These are phyloP conservation scores for Tachysurus fulvidraco DNA, from an alignment of 2,113 vertebrate species.

Conservation along the genomic window DNA sequence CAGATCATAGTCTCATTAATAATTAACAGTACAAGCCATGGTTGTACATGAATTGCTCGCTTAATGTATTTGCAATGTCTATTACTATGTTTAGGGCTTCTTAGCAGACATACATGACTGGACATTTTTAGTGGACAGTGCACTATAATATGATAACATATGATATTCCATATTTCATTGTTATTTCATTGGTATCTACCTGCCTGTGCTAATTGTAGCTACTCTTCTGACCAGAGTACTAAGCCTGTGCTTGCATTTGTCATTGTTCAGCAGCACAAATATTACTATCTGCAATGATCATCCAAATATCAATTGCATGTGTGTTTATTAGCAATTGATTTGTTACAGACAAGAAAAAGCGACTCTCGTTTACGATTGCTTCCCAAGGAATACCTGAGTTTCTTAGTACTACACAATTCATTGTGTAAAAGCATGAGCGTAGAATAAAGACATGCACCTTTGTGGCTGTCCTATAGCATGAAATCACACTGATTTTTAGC, in stretches of 20 bases:
- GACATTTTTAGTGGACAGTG: neutral
- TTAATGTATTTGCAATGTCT: slow-evolving; percentile 15
- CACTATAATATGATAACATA: neutral
- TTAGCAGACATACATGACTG: slow-evolving; percentile 3
- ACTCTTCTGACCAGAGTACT: neutral
- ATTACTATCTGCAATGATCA: neutral
- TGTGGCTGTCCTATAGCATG: neutral
- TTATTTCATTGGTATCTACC: neutral
- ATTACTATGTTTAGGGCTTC: neutral
- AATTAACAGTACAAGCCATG: slow-evolving; percentile 42
- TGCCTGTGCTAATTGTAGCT: neutral
- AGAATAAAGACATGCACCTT: neutral
- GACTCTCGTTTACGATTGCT: neutral
- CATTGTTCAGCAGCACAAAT: neutral
- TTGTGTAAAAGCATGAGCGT: neutral
- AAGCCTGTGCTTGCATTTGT: neutral
- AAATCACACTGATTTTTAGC: neutral
- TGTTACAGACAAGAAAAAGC: neutral
- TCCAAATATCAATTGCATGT: neutral
- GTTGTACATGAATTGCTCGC: slow-evolving; percentile 21
- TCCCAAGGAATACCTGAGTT: neutral
- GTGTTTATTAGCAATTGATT: neutral
- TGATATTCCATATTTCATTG: neutral
- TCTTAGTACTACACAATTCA: neutral
- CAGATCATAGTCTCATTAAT: slow-evolving; percentile 41